phyloP scores from a whole-genome alignment of 2,113 vertebrate genomes.

The Chaetodon auriga region DNA sequence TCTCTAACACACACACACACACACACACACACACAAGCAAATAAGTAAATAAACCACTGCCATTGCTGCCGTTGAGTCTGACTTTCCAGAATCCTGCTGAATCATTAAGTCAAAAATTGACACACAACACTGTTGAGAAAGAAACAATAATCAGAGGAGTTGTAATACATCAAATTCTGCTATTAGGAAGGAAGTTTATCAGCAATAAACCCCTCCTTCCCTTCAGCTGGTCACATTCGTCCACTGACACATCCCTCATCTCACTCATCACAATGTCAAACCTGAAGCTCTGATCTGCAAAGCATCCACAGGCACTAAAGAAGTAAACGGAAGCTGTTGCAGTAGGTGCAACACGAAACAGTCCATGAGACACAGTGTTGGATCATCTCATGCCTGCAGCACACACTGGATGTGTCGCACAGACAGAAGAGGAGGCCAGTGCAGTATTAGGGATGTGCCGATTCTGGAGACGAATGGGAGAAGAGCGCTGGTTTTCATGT shows the following conservation, averaged over 20 bases:
- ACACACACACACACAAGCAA: constrained; percentile 36
- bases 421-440: no score
- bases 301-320: no score
- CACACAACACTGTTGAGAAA: constrained; percentile 12
- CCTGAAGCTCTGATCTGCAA: not conserved
- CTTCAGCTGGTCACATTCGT: not conserved
- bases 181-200: not conserved
- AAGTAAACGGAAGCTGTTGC: no score
- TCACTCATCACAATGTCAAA: not conserved
- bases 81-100: constrained; percentile 54
- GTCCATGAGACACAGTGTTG: no score
- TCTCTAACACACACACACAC: constrained; percentile 32
- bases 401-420: no score
- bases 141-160: constrained; percentile 5
- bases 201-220: not conserved
- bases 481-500: no score
- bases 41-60: constrained; percentile 55
- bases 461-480: no score
- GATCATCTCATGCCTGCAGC: no score
- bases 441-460: no score
- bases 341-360: no score
- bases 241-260: not conserved
- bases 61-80: constrained; percentile 20
- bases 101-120: constrained; percentile 39
- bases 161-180: not conserved